Conservation (phyloP, 2,797 vertebrate genomes). For the Squalus acanthias region DNA sequence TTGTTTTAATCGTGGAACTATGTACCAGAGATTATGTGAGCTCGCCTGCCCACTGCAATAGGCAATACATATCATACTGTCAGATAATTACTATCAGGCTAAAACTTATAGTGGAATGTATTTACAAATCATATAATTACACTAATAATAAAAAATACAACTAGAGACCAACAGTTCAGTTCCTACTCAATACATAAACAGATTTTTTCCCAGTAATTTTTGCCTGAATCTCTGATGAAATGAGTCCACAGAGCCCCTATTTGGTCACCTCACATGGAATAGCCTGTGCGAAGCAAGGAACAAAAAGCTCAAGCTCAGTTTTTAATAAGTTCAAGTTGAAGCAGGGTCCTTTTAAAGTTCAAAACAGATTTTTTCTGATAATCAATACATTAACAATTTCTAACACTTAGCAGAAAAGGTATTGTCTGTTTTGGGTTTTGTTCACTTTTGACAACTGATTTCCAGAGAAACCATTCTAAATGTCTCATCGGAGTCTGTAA, state of each 20-base stretch:
- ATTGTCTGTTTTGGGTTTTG: not conserved
- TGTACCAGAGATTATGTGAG: not conserved
- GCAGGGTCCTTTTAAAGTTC: not conserved
- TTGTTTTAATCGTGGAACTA: too few species aligned
- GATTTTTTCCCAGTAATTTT: not conserved
- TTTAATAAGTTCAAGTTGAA: not conserved
- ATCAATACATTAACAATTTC: not conserved
- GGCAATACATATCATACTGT: not conserved
- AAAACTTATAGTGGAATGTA: not conserved
- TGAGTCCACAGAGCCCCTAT: not conserved
- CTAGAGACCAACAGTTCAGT: not conserved
- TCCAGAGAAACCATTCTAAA: not conserved
- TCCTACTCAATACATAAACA: not conserved
- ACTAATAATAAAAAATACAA: not conserved
- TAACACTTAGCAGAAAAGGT: too few species aligned
- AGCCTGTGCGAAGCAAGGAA: too few species aligned
- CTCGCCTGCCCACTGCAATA: not conserved
- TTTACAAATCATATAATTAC: not conserved
- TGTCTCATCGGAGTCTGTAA: not conserved
- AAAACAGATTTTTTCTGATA: not conserved
- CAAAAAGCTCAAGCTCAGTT: too few species aligned
- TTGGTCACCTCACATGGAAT: not conserved
- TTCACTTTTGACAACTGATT: not conserved
- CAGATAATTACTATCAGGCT: not conserved
- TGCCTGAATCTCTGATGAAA: not conserved